Evolutionary conservation across 2,113 vertebrate genomes (phyloP), one percentile per base, ranked within the genome.

Genomic region (Pampusana beccarii): DNA sequence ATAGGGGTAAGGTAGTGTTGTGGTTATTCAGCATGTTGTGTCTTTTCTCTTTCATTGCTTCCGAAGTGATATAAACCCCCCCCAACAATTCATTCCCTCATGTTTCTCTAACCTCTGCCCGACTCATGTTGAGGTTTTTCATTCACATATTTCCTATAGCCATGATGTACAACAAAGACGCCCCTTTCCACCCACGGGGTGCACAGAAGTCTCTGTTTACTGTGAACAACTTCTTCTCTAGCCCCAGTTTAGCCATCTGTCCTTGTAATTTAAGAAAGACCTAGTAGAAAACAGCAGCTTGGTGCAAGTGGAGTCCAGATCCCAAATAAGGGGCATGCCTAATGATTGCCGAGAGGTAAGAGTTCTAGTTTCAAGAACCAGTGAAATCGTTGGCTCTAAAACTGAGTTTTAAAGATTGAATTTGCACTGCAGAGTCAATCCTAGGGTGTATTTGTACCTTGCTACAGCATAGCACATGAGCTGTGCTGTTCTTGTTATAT

Each of bases 241-340:
- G 85, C 44, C 90, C 83, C 66, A 94, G 73, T 90, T 96, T 92
- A 96, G 57, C 91, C 88, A 91, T 91, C 93, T 96, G 81, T 91
- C 90, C 64, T 92, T n/a, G 25, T 57, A 75, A 75, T 54, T 86
- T 67, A 92, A 93, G 85, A 72, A 88, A 86, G 31, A 75, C 46
- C 17, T 42, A 86, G 79, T 42, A 71, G 64, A 67, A 80, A n/a
- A 50, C 11, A 53, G 72, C 61, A 77, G 48, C 38, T 53, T 72
- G 48, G 12, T 94, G 70, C 34, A 56, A 74, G 34, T 18, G 9
- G 57, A 88, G 65, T 54, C 58, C 36, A 51, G 80, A 66, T 85
- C 31, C 23, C 25, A 72, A 67, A 8, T 60, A 78, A 89, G 42
- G 10, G 38, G 7, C 28, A 46, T 65, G n/a, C 42, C 38, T 78